These are phyloP conservation scores for Hypotaenidia okinawae DNA, from an alignment of 2,797 vertebrate genomes.

Conservation along the genomic window DNA sequence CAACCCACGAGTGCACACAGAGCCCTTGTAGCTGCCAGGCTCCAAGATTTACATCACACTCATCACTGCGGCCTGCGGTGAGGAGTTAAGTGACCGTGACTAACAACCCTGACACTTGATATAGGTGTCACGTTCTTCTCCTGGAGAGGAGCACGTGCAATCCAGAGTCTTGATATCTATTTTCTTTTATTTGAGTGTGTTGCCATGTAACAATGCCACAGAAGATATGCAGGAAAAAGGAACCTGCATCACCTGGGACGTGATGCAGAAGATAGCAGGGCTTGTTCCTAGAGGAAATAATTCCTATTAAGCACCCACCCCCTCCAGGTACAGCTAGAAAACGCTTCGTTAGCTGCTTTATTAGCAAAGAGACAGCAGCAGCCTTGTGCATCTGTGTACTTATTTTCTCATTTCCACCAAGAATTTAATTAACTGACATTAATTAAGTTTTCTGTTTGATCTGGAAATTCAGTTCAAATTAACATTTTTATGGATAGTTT, in stretches of 20 bases:
- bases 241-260: background rate
- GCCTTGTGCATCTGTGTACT: slow-evolving; percentile 22
- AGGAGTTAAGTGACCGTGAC: background rate
- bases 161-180: background rate
- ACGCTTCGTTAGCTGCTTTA: background rate
- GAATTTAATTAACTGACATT: slow-evolving; percentile 53
- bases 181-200: background rate
- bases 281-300: background rate
- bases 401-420: slow-evolving; percentile 45
- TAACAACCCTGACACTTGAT: background rate
- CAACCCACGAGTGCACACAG: rapidly evolving
- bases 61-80: rapidly evolving
- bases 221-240: background rate
- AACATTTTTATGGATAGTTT: slow-evolving; percentile 39
- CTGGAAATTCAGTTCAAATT: slow-evolving; percentile 25
- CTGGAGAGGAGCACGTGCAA: rapidly evolving
- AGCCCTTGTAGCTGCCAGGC: background rate
- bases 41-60: background rate
- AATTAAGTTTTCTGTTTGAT: slow-evolving; percentile 65
- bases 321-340: slow-evolving; percentile 6
- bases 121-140: rapidly evolving
- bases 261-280: background rate
- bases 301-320: background rate
- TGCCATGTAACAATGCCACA: background rate
- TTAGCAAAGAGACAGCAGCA: background rate